A percentile compares a stretch with the other conserved stretches of the same genome.
These are phyloP conservation scores for Teleogryllus oceanicus DNA, from an alignment of 2,888 invertebrate genomes.

Conservation along the genomic window DNA sequence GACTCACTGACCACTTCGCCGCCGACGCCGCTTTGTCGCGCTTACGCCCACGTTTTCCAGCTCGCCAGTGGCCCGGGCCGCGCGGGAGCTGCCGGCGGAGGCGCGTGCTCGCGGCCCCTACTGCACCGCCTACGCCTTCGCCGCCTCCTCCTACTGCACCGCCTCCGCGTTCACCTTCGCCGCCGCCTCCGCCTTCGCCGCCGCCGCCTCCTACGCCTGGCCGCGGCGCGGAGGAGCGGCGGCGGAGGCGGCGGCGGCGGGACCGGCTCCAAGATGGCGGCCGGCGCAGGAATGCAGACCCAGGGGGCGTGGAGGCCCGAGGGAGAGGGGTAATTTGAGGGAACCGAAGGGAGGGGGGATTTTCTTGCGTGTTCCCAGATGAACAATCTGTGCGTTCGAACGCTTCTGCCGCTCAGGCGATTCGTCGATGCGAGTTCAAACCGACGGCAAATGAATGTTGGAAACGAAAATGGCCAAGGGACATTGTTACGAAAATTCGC, in stretches of 20 bases:
- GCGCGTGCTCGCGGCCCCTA: not conserved
- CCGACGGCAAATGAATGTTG: not conserved
- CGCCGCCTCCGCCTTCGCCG: too few species aligned
- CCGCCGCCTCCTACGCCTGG: not conserved
- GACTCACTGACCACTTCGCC: too few species aligned
- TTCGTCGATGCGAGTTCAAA: slow-evolving; percentile 12
- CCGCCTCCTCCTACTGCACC: not conserved
- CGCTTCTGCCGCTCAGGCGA: slow-evolving; percentile 20
- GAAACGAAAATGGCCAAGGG: not conserved
- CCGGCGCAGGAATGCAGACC: slow-evolving; percentile 31
- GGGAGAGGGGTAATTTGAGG: slow-evolving; percentile 32
- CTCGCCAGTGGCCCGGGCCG: too few species aligned
- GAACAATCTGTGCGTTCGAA: slow-evolving; percentile 30
- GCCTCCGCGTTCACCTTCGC: not conserved
- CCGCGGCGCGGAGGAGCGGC: not conserved
- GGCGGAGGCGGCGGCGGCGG: too few species aligned
- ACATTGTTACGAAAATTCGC: not conserved
- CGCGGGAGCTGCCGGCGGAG: not conserved
- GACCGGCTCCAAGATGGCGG: slow-evolving; percentile 29
- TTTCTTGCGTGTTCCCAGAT: not conserved
- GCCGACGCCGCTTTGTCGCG: too few species aligned
- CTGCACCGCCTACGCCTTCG: not conserved
- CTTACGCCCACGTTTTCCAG: too few species aligned
- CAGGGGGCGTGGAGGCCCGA: slow-evolving; percentile 31
- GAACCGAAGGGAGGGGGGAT: slow-evolving; percentile 23